These are phyloP conservation scores for Ophion ellenae DNA, from an alignment of 2,888 invertebrate species.

Conservation along the genomic window DNA sequence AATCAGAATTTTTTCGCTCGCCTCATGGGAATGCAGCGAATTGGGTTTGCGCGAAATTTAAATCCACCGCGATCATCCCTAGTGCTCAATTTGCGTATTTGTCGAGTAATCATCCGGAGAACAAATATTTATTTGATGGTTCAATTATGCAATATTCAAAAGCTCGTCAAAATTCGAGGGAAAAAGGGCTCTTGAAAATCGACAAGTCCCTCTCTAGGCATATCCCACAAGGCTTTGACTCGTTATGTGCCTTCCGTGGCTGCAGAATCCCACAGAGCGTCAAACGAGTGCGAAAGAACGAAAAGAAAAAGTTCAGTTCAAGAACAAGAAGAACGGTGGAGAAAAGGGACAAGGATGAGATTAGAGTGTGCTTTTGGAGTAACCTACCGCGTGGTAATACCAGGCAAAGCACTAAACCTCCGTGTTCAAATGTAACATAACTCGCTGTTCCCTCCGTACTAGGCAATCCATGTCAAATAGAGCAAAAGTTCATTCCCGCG, in stretches of 20 bases:
- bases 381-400: slow-evolving; percentile 4
- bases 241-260: not conserved
- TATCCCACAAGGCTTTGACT: slow-evolving; percentile 28
- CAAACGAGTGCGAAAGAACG: slow-evolving; percentile 13
- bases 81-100: not conserved
- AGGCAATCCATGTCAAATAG: slow-evolving; percentile 67
- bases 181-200: not conserved
- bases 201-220: not conserved
- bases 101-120: not conserved
- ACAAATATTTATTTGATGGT: not conserved
- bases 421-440: slow-evolving; percentile 64
- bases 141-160: not conserved
- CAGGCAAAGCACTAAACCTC: slow-evolving; percentile 70
- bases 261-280: not conserved
- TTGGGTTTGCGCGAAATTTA: not conserved
- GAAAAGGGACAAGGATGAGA: slow-evolving; percentile 26
- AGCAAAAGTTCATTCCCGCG: slow-evolving; percentile 65
- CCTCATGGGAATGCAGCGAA: not conserved
- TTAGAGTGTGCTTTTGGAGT: slow-evolving; percentile 40
- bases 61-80: not conserved
- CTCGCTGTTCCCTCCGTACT: not conserved
- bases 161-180: not conserved
- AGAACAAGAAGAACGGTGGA: slow-evolving; percentile 33
- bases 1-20: too few species aligned
- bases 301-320: slow-evolving; percentile 32